Evolutionary conservation across 2,797 vertebrate species (phyloP), one percentile per base, ranked within the genome.

Genomic region (Glyptemys insculpta): DNA sequence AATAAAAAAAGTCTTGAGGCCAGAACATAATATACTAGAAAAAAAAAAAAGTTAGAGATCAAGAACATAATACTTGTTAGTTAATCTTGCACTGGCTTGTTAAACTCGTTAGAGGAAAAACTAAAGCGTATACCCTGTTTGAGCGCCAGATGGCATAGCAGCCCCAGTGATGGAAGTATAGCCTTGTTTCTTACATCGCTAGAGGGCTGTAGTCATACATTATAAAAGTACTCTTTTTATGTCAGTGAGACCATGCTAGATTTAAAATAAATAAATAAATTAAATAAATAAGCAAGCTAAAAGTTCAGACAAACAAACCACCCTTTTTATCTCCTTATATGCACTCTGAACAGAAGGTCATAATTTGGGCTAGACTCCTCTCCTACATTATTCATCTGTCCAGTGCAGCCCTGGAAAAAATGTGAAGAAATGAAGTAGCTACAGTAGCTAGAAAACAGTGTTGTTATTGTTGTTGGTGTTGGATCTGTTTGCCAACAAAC

Each of bases 401-500:
- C 96, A 87, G 95, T 84, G 72, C 94, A 78, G 93, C 80, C 53
- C 91, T 85, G 97, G 94, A 91, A 95, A 94, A 91, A 94, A 92
- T 21, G 94, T 56, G 96, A 96, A 96, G 94, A 97, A 96, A 96
- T 86, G 95, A 94, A 97, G 97, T 93, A 5, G 88, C 94, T 90
- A 82, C 90, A 91, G 91, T 62, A 12, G 89, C 76, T 88, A 81
- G 95, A 80, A 95, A 96, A 98, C 97, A 98, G 93, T 91, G 96
- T 94, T 78, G 94, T 96, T 88, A 97, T 98, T 98, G 97, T 97
- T 96, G 90, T 87, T 86, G 94, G 96, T 84, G 86, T 95, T 85
- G 53, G 87, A 95, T 93, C 94, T 85, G 81, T 97, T 95, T 97
- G 97, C 97, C 97, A 98, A 95, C 97, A 97, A 96, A 97, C 97